Percentiles rank a stretch among this genome's conserved stretches.
phyloP scores from a whole-genome alignment of 2,113 vertebrate species.

The Albula goreensis region DNA sequence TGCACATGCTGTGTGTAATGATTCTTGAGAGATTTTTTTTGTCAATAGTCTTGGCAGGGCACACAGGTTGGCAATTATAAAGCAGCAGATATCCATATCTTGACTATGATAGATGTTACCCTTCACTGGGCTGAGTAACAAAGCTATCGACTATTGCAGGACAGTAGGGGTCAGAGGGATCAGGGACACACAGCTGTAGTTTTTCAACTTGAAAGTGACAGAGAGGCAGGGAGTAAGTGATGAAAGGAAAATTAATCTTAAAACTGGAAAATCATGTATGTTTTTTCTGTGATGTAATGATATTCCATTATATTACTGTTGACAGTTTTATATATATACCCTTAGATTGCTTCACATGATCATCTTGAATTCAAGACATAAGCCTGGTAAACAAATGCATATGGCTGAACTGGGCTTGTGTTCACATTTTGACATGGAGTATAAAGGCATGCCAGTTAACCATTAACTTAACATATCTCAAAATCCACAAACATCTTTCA shows the following conservation, averaged over 20 bases:
- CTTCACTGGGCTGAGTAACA: background rate
- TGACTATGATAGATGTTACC: constrained; percentile 19
- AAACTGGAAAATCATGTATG: background rate
- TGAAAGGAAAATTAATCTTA: constrained; percentile 21
- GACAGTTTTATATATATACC: background rate
- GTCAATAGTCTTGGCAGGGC: constrained; percentile 3
- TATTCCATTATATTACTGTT: background rate
- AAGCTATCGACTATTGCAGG: constrained; percentile 10
- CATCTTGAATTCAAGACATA: background rate
- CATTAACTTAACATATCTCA: no score
- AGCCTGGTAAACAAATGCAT: no score
- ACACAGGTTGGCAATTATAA: constrained; percentile 18
- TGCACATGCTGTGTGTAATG: background rate
- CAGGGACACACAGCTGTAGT: constrained; percentile 13
- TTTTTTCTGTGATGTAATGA: background rate
- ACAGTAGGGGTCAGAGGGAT: background rate
- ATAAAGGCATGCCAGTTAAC: no score
- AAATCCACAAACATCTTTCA: no score
- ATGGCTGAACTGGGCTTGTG: no score
- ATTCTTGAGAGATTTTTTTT: constrained; percentile 13
- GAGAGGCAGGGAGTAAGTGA: constrained; percentile 14
- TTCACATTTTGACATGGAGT: no score
- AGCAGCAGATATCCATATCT: constrained; percentile 21
- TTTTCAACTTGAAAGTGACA: background rate
- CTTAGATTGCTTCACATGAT: background rate